These are phyloP conservation scores for Gobio occitaniae DNA, from an alignment of 2,797 vertebrate genomes.

Conservation along the genomic window DNA sequence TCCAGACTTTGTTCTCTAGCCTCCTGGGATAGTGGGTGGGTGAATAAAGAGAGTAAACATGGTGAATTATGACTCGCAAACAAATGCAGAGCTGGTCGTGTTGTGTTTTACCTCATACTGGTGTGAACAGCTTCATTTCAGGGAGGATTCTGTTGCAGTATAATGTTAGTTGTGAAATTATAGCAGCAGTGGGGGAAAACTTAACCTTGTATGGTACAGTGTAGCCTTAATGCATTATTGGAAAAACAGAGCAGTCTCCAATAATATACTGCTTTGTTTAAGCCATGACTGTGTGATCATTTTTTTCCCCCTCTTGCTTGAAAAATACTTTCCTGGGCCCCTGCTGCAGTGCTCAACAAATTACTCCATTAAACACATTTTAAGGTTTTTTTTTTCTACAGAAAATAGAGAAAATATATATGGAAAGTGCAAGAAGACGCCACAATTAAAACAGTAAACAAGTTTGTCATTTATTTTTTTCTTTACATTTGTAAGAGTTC, in stretches of 20 bases:
- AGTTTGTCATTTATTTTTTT: no score
- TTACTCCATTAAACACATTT: background rate
- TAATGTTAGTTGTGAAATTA: background rate
- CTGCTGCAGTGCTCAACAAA: background rate
- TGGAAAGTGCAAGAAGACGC: no score
- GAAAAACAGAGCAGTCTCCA: background rate
- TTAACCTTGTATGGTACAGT: background rate
- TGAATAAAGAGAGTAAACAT: constrained; percentile 37
- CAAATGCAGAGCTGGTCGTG: background rate
- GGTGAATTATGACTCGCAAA: constrained; percentile 25
- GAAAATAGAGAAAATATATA: no score
- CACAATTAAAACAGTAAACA: background rate
- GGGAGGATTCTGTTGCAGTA: background rate
- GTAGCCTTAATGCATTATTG: background rate
- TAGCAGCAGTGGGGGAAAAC: background rate
- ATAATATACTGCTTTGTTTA: background rate
- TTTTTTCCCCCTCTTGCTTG: no score
- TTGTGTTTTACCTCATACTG: background rate
- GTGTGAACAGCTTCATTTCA: constrained; percentile 2
- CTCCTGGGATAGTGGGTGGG: constrained; percentile 10
- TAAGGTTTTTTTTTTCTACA: background rate
- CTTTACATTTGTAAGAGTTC: background rate
- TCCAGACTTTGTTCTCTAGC: constrained; percentile 38
- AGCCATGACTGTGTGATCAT: background rate
- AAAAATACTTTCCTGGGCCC: background rate